phyloP scores from a whole-genome alignment of 2,113 vertebrate genomes.

The Columba janthina region DNA sequence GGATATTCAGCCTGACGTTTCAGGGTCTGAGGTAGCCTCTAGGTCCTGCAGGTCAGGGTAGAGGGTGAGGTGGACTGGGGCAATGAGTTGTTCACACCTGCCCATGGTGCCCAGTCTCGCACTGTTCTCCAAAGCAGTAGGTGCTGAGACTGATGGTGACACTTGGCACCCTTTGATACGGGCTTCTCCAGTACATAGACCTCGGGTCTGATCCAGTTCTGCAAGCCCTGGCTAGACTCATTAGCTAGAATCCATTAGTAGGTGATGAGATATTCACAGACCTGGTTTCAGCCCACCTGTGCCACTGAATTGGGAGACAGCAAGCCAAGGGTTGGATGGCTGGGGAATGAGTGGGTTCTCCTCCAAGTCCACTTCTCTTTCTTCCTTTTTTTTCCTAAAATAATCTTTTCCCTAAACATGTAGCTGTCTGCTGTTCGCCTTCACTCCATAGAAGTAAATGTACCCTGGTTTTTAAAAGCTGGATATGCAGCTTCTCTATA shows the following conservation, averaged over 20 bases:
- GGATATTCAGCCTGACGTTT: background rate
- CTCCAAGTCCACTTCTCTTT: background rate
- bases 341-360: background rate
- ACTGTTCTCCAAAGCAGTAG: rapidly evolving
- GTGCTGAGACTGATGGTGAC: background rate
- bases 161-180: rapidly evolving
- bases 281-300: background rate
- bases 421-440: background rate
- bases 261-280: background rate
- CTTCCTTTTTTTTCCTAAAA: background rate
- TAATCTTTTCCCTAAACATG: background rate
- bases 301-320: background rate
- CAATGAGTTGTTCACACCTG: rapidly evolving
- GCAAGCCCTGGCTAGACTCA: background rate
- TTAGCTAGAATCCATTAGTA: background rate
- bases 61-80: background rate
- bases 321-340: background rate
- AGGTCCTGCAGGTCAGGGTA: background rate
- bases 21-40: background rate
- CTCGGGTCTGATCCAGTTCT: background rate
- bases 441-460: background rate
- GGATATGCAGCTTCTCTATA: background rate
- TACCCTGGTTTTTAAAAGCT: background rate
- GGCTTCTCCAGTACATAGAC: background rate
- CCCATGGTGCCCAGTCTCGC: rapidly evolving